Base-by-base conservation (phyloP, 2,888 invertebrate genomes). In the Macrosiphum euphorbiae region DNA sequence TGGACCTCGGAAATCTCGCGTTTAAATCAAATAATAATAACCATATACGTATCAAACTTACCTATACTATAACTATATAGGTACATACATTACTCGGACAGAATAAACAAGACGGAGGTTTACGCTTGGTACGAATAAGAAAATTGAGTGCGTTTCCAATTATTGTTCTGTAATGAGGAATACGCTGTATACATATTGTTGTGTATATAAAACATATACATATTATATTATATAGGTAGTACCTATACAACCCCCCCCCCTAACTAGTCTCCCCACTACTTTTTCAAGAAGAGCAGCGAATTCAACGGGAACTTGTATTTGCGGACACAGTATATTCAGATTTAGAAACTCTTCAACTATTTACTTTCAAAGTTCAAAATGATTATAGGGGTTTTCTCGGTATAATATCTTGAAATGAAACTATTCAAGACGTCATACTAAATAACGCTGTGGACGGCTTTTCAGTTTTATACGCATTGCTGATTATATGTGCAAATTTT, bases 321-420 rank as follows among this genome's bases (percentile, higher is more conserved):
- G 41, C 58, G 58, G 41, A 28, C 35, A 55, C n/a, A 35, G 86
- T 55, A 88, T 52, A 55, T 88, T 88, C 52, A 88, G 88, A 89
- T 89, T 89, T 89, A 47, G 24, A 90, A 67, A 78, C 67, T 41
- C 44, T 90, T 90, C 47, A 24, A 44, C 47, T 78, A 35, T 90
- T 78, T 90, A 67, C 67, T 78, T 78, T 50, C 13, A 24, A 41
- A 90, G 90, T 78, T 35, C 67, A 41, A 67, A 78, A 78, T 78
- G 67, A 78, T 50, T 67, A 90, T 78, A 35, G 78, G 90, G 50
- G n/a, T 90, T 67, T 90, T 90, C 90, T 50, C 61, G 44, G 61
- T n/a, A 89, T 61, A n/a, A 47, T 44, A 44, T 58, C 50, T 47
- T 47, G 20, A 89, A 89, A 89, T 61, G 89, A 90, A 78, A 90